phyloP scores from a whole-genome alignment of 1,140 invertebrate genomes.

The Cyclargus thomasi region DNA sequence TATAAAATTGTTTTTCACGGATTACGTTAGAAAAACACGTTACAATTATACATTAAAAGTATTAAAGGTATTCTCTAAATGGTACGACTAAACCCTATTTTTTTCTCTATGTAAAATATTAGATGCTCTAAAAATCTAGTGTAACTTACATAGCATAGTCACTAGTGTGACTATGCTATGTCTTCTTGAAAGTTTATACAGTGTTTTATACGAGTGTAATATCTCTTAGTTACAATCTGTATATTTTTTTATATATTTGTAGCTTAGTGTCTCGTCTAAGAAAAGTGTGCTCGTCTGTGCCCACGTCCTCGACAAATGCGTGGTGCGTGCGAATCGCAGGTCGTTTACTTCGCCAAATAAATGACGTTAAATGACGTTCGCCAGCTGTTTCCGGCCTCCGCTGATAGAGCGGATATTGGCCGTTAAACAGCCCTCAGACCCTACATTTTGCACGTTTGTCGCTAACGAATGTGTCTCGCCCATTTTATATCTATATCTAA shows the following conservation, averaged over 20 bases:
- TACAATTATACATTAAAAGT: not conserved
- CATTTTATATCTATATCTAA: not conserved
- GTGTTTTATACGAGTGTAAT: too few relatives aligned
- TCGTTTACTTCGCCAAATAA: not conserved
- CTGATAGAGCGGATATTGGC: constrained; percentile 48
- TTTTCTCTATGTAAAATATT: too few relatives aligned
- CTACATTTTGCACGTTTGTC: constrained; percentile 22
- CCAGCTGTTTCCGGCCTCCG: constrained; percentile 45
- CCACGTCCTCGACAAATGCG: not conserved
- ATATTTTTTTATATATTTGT: too few relatives aligned
- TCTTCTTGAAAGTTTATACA: too few relatives aligned
- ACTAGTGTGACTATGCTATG: too few relatives aligned
- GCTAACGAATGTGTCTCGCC: constrained; percentile 5
- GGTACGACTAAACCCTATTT: not conserved
- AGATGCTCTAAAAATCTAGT: too few relatives aligned
- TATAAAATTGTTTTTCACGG: constrained; percentile 2
- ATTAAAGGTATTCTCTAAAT: not conserved
- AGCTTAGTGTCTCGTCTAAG: too few relatives aligned
- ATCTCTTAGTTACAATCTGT: too few relatives aligned
- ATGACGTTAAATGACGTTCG: constrained; percentile 6
- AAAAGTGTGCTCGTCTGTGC: not conserved
- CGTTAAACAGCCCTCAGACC: constrained; percentile 31
- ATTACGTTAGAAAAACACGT: not conserved
- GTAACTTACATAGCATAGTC: too few relatives aligned
- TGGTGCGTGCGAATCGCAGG: not conserved